phyloP scores from a whole-genome alignment of 2,888 invertebrate species.

The Aspidiotus rigidus region DNA sequence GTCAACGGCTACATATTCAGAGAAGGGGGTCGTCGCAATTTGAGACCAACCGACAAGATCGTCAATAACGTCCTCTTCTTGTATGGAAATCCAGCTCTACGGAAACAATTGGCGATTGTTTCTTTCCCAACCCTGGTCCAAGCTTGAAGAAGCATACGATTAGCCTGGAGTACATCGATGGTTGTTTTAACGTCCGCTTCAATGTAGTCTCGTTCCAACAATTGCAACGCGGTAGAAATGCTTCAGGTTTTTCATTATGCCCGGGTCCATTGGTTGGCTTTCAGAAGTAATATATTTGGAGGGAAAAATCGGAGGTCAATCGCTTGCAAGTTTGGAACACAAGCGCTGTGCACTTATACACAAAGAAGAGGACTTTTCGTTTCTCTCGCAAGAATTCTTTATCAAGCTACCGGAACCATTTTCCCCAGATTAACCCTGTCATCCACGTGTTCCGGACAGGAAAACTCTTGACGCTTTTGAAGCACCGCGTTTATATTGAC shows the following conservation, averaged over 20 bases:
- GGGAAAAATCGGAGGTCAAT: not conserved
- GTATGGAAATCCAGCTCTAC: not conserved
- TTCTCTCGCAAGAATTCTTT: not conserved
- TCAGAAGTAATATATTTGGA: not conserved
- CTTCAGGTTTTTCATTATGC: not conserved
- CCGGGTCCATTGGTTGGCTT: not conserved
- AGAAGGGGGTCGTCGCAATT: not conserved
- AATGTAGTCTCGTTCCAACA: not conserved
- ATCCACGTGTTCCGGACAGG: not conserved
- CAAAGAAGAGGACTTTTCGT: not conserved
- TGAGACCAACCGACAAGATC: not conserved
- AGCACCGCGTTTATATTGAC: no score
- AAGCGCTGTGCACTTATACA: not conserved
- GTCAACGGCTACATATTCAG: not conserved
- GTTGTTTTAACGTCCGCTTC: not conserved
- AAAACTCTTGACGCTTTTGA: no score
- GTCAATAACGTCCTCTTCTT: not conserved
- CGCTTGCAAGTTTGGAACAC: constrained; percentile 1
- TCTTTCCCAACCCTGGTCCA: not conserved
- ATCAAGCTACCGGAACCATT: not conserved
- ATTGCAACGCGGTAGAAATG: not conserved
- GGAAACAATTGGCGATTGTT: not conserved
- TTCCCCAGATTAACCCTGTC: not conserved
- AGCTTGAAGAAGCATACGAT: not conserved
- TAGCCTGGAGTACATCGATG: not conserved